Evolutionary conservation across 1,140 invertebrate species (phyloP).

Genomic region (Cyclina sinensis): DNA sequence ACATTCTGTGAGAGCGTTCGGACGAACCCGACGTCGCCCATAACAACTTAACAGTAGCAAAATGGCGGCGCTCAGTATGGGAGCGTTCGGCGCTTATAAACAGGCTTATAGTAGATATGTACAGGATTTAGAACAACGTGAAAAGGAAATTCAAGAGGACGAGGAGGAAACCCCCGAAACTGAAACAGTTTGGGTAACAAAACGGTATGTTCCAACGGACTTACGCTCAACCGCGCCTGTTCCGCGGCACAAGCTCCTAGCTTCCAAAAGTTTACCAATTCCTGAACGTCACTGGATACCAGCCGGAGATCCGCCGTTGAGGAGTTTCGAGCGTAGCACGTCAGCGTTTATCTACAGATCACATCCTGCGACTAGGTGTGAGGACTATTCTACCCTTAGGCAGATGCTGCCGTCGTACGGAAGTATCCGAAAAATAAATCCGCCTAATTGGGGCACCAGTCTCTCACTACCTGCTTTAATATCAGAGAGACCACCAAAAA

Average conservation of each 20-base stretch:
- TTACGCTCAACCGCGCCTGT: constrained; percentile 81
- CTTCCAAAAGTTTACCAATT: constrained; percentile 61
- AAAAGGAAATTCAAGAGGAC: constrained; percentile 55
- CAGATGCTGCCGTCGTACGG: constrained; percentile 83
- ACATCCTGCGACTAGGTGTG: constrained; percentile 77
- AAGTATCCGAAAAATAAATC: constrained; percentile 65
- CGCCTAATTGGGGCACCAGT: constrained; percentile 82
- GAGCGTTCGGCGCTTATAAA: constrained; percentile 80
- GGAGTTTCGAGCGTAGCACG: constrained; percentile 74
- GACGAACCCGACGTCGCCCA: constrained; percentile 36
- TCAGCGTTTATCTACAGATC: constrained; percentile 72
- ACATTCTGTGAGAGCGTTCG: constrained; percentile 25
- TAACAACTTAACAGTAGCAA: constrained; percentile 69
- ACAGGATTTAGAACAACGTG: constrained; percentile 71
- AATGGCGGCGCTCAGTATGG: constrained; percentile 82
- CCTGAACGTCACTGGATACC: constrained; percentile 81
- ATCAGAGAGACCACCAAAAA: constrained; percentile 49
- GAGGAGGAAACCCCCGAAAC: constrained; percentile 51
- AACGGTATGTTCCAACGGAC: constrained; percentile 82
- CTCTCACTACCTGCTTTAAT: constrained; percentile 67
- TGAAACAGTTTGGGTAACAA: constrained; percentile 82
- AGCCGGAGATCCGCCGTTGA: constrained; percentile 76
- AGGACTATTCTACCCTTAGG: constrained; percentile 84
- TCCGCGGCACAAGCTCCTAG: constrained; percentile 80
- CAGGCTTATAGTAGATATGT: constrained; percentile 76